Percentiles rank a stretch among this genome's conserved stretches.
phyloP scores from a whole-genome alignment of 1,140 invertebrate species.

The Lethrus apterus region DNA sequence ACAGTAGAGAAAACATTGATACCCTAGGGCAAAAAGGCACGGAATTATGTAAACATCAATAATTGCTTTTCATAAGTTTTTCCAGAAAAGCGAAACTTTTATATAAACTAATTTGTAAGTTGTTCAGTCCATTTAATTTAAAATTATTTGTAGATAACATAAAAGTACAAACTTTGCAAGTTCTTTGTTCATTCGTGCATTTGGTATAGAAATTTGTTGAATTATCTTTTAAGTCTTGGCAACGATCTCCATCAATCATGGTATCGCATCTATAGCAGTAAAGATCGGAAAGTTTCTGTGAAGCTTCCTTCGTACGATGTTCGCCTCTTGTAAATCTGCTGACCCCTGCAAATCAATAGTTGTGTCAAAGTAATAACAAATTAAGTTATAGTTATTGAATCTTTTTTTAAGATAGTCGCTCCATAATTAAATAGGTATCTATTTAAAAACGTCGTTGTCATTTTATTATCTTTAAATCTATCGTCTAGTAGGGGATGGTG shows the following conservation, averaged over 20 bases:
- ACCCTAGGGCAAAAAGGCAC: too few relatives aligned
- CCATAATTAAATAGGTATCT: slow-evolving; percentile 1
- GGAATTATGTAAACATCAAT: too few relatives aligned
- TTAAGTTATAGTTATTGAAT: too few relatives aligned
- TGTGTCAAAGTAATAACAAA: slow-evolving; percentile 1
- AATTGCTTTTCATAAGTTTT: too few relatives aligned
- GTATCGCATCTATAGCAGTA: slow-evolving; percentile 75
- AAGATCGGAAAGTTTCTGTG: slow-evolving; percentile 63
- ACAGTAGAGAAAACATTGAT: too few relatives aligned
- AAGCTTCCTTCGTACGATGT: slow-evolving; percentile 68
- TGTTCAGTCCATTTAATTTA: too few relatives aligned
- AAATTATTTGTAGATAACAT: too few relatives aligned
- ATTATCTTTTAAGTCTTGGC: slow-evolving; percentile 56
- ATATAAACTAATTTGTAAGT: too few relatives aligned
- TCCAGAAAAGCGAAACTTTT: too few relatives aligned
- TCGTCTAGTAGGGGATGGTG: too few relatives aligned
- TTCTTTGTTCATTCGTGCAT: slow-evolving; percentile 64
- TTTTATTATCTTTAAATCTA: not conserved
- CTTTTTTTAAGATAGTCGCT: too few relatives aligned
- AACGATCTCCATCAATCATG: slow-evolving; percentile 61
- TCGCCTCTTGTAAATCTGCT: slow-evolving; percentile 15
- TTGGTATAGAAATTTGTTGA: slow-evolving; percentile 57
- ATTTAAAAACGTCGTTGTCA: not conserved
- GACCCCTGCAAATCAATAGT: not conserved
- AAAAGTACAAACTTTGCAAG: slow-evolving; percentile 58